phyloP scores from a whole-genome alignment of 2,888 invertebrate genomes.

The Drosophila mayaguana region DNA sequence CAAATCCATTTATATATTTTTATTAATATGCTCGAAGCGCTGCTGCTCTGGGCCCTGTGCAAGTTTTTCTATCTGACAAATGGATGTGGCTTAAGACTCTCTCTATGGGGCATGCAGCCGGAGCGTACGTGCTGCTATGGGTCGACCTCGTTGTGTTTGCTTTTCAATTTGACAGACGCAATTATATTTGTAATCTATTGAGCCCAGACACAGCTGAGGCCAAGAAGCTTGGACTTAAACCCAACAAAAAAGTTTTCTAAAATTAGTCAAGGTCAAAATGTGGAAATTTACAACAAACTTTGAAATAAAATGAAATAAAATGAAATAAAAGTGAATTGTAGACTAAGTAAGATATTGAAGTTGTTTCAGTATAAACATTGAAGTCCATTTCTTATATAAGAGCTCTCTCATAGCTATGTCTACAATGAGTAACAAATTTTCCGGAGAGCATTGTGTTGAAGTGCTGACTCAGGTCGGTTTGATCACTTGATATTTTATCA shows the following conservation, averaged over 20 bases:
- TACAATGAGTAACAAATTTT: neutral
- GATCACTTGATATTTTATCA: constrained; percentile 4
- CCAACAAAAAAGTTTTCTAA: constrained; percentile 1
- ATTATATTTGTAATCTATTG: constrained; percentile 32
- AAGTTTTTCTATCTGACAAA: constrained; percentile 7
- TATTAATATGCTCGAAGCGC: constrained; percentile 52
- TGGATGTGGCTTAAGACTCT: neutral
- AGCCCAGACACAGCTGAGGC: neutral
- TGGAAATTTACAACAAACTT: neutral
- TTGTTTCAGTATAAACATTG: too few species aligned
- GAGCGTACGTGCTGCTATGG: constrained; percentile 44
- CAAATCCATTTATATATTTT: constrained; percentile 51
- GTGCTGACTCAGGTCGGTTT: constrained; percentile 3
- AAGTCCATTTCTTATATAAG: too few species aligned
- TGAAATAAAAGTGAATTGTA: too few species aligned
- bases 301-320: neutral
- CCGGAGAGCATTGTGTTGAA: neutral
- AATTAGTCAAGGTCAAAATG: constrained; percentile 4
- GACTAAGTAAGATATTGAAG: too few species aligned
- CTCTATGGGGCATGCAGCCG: constrained; percentile 19
- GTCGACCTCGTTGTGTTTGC: constrained; percentile 38
- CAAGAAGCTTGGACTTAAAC: neutral
- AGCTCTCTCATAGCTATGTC: neutral
- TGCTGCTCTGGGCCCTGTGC: constrained; percentile 32
- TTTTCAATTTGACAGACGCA: constrained; percentile 22